Evolutionary conservation across 2,888 invertebrate genomes (phyloP).

Genomic region (Tuta absoluta): DNA sequence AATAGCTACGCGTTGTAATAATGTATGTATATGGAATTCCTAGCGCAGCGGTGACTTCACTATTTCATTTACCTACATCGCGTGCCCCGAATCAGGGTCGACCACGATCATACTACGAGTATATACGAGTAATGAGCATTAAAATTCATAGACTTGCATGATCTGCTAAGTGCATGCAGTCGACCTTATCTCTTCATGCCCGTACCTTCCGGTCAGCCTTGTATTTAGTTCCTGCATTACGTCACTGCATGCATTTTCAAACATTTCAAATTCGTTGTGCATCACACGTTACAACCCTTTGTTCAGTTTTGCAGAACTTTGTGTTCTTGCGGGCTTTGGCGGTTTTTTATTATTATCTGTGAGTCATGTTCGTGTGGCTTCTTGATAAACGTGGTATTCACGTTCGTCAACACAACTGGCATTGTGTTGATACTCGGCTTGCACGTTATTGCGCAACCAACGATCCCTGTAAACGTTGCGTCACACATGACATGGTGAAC

Average conservation of each 20-base stretch:
- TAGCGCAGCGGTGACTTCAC: conserved; percentile 4
- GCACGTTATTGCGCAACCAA: conserved; percentile 73
- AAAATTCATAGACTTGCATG: conserved; percentile 46
- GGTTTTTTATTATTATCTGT: conserved; percentile 15
- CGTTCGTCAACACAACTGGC: conserved; percentile 5
- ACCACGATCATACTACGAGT: conserved; percentile 15
- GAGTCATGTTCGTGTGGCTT: conserved; percentile 28
- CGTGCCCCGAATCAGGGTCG: conserved; percentile 26
- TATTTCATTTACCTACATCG: conserved; percentile 24
- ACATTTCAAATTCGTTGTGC: conserved; percentile 49
- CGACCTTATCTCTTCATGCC: conserved; percentile 58
- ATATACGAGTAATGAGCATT: conserved; percentile 24
- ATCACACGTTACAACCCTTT: conserved; percentile 49
- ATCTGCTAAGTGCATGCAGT: conserved; percentile 61
- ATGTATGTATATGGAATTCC: not conserved
- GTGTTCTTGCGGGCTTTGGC: conserved; percentile 4
- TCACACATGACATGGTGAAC: conserved; percentile 62
- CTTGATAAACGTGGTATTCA: conserved; percentile 27
- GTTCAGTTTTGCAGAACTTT: conserved; percentile 37
- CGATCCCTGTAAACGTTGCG: conserved; percentile 64
- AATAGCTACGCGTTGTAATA: not conserved
- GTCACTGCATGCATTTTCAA: conserved; percentile 67
- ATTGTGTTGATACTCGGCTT: conserved; percentile 36
- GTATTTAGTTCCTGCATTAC: conserved; percentile 73
- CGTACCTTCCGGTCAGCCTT: conserved; percentile 73